Percentiles rank a stretch among this genome's conserved stretches.
phyloP scores from a whole-genome alignment of 2,797 vertebrate species.

The Cheirogaleus major region DNA sequence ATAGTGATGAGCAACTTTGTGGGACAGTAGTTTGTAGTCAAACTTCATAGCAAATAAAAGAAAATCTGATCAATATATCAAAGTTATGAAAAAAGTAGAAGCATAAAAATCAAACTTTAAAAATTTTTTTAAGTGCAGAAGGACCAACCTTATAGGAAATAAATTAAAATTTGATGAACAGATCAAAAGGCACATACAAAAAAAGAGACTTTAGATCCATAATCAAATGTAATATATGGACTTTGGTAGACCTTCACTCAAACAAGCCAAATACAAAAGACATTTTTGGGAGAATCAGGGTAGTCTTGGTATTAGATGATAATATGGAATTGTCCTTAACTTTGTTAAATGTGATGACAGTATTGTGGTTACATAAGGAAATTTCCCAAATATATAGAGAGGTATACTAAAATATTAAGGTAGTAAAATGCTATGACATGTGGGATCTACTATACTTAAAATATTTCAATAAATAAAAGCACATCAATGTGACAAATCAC shows the following conservation, averaged over 20 bases:
- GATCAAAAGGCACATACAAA: not conserved
- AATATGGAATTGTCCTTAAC: not conserved
- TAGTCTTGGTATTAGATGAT: not conserved
- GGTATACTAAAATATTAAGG: not conserved
- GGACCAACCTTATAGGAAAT: not conserved
- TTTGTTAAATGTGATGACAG: not conserved
- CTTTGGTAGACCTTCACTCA: not conserved
- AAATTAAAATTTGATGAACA: not conserved
- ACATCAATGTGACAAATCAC: not conserved
- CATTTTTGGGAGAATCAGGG: not conserved
- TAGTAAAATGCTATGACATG: not conserved
- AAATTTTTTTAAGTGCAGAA: not conserved
- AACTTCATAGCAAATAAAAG: conserved; percentile 7
- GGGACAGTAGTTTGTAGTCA: not conserved
- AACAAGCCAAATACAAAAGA: not conserved
- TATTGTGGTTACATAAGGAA: not conserved
- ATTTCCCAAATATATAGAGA: not conserved
- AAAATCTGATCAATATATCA: not conserved
- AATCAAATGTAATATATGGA: not conserved
- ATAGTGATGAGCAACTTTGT: not conserved
- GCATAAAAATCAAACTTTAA: not conserved
- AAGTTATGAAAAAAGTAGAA: not conserved
- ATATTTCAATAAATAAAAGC: not conserved
- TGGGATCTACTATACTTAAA: not conserved
- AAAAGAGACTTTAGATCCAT: not conserved